phyloP scores from a whole-genome alignment of 2,888 invertebrate genomes.

The Limnephilus auricula region DNA sequence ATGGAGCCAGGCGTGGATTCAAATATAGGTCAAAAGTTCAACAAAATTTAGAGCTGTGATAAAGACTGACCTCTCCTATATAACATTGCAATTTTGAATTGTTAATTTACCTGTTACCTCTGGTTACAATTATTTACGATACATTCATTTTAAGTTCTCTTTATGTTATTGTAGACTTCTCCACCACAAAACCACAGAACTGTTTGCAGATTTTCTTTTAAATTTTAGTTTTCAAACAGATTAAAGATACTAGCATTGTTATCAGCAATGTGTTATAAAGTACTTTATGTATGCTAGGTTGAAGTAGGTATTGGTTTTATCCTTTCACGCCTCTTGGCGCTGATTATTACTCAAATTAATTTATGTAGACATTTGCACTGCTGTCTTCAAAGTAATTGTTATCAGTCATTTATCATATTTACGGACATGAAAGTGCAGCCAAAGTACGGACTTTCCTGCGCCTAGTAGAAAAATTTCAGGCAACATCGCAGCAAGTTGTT shows the following conservation, averaged over 20 bases:
- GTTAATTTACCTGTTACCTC: neutral
- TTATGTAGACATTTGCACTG: neutral
- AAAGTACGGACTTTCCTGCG: neutral
- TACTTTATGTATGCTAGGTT: neutral
- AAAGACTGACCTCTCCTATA: neutral
- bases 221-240: neutral
- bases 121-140: neutral
- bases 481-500: conserved; percentile 12
- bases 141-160: neutral
- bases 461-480: neutral
- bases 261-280: neutral
- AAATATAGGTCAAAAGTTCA: neutral
- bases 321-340: neutral
- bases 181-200: neutral
- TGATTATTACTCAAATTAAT: neutral
- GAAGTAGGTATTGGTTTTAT: neutral
- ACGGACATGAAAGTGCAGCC: neutral
- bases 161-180: neutral
- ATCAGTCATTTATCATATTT: neutral
- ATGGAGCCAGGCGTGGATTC: neutral
- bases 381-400: neutral
- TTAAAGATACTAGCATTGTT: neutral
- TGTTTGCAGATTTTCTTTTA: neutral
- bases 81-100: neutral
- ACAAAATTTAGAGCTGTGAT: neutral